Evolutionary conservation across 2,888 invertebrate genomes (phyloP).

Genomic region (Pandemis heparana): DNA sequence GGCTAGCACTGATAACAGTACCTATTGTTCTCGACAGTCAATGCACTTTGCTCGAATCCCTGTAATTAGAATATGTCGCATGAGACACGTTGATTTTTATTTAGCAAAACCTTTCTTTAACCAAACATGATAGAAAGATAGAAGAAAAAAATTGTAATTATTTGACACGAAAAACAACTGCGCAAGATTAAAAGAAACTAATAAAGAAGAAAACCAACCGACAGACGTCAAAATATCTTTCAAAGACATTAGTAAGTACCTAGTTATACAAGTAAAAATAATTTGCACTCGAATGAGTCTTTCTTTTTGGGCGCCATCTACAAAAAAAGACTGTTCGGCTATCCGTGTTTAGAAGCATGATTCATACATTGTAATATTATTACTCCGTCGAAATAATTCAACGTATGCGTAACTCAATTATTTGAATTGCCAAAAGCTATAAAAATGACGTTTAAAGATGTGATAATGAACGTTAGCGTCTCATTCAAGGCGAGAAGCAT

Average conservation of each 20-base stretch:
- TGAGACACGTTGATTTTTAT: too few relatives aligned
- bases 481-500: neutral
- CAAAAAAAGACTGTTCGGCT: too few relatives aligned
- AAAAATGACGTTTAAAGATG: slow-evolving; percentile 6
- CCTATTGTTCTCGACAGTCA: slow-evolving; percentile 64
- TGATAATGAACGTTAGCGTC: neutral
- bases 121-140: too few relatives aligned
- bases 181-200: too few relatives aligned
- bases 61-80: slow-evolving; percentile 9
- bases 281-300: too few relatives aligned
- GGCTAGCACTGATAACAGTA: slow-evolving; percentile 56
- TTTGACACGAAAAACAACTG: too few relatives aligned
- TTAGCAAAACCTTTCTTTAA: too few relatives aligned
- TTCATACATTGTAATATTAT: neutral
- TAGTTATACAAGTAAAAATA: too few relatives aligned
- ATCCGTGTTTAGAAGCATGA: neutral
- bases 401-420: neutral
- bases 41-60: slow-evolving; percentile 55
- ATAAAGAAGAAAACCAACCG: too few relatives aligned
- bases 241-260: too few relatives aligned
- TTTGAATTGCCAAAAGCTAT: neutral
- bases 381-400: neutral
- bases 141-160: too few relatives aligned
- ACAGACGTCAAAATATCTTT: too few relatives aligned
- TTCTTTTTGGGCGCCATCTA: neutral